These are phyloP conservation scores for Lithosia quadra DNA, from an alignment of 2,888 invertebrate species.

Conservation along the genomic window DNA sequence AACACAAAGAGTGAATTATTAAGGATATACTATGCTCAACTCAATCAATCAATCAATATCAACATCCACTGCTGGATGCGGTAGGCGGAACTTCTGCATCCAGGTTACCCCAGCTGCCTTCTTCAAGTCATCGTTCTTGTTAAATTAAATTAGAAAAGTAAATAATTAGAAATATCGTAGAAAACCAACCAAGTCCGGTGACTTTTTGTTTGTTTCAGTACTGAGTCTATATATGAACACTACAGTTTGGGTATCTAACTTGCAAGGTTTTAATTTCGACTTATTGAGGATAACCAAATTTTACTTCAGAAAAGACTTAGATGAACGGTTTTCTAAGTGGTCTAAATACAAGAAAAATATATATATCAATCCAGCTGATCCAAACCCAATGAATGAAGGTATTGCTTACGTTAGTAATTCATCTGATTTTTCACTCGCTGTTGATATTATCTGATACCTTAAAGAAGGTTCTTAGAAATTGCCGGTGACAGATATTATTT, in stretches of 20 bases:
- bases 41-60: too few relatives aligned
- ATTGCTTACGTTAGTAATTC: not conserved
- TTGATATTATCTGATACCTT: too few relatives aligned
- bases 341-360: constrained; percentile 9
- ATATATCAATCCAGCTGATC: not conserved
- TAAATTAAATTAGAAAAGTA: too few relatives aligned
- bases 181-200: not conserved
- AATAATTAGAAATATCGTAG: not conserved
- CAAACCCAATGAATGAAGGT: constrained; percentile 10
- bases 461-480: too few relatives aligned
- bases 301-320: constrained; percentile 10
- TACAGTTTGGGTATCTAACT: constrained; percentile 7
- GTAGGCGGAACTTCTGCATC: too few relatives aligned
- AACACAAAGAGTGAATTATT: too few relatives aligned
- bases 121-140: too few relatives aligned
- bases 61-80: too few relatives aligned
- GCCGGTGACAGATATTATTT: not conserved
- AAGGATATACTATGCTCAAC: too few relatives aligned
- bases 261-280: constrained; percentile 1
- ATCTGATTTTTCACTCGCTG: not conserved
- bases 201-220: not conserved
- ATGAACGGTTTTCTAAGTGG: not conserved
- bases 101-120: too few relatives aligned
- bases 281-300: constrained; percentile 14
- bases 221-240: constrained; percentile 8